Percentiles rank a stretch among this genome's conserved stretches.
Conservation (phyloP, 1,140 invertebrate species). For the Drosophila parvula region DNA sequence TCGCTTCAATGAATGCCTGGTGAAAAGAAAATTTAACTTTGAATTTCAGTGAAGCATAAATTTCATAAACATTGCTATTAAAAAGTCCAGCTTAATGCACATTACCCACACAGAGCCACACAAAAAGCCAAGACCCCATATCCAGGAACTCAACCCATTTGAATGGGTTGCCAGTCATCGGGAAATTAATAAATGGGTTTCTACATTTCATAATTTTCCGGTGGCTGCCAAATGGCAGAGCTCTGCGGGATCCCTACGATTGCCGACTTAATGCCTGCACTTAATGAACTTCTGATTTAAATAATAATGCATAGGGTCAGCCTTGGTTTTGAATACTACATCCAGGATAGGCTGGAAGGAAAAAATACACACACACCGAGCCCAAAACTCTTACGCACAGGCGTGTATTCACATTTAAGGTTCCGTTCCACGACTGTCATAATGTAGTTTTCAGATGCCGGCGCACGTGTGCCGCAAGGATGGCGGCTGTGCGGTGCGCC, state of each 20-base stretch:
- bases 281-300: constrained; percentile 21
- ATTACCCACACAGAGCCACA: constrained; percentile 14
- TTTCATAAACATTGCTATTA: constrained; percentile 37
- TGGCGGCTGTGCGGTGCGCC: constrained; percentile 6
- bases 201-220: constrained; percentile 1
- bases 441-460: constrained; percentile 33
- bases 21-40: constrained; percentile 59
- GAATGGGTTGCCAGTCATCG: no score
- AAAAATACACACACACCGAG: constrained; percentile 47
- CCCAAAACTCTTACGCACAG: constrained; percentile 56
- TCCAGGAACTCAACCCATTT: no score
- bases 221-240: not conserved
- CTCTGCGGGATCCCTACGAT: not conserved
- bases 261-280: not conserved
- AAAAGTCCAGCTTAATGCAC: constrained; percentile 21
- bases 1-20: constrained; percentile 35
- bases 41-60: constrained; percentile 51
- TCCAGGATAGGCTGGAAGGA: not conserved
- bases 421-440: constrained; percentile 4
- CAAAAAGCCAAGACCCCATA: not conserved
- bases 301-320: constrained; percentile 34
- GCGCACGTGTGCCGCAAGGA: constrained; percentile 11
- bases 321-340: constrained; percentile 49
- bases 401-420: constrained; percentile 30
- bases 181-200: no score